Evolutionary conservation across 2,113 vertebrate genomes (phyloP), one percentile per base, ranked within the genome.

Genomic region (Tursiops truncatus): DNA sequence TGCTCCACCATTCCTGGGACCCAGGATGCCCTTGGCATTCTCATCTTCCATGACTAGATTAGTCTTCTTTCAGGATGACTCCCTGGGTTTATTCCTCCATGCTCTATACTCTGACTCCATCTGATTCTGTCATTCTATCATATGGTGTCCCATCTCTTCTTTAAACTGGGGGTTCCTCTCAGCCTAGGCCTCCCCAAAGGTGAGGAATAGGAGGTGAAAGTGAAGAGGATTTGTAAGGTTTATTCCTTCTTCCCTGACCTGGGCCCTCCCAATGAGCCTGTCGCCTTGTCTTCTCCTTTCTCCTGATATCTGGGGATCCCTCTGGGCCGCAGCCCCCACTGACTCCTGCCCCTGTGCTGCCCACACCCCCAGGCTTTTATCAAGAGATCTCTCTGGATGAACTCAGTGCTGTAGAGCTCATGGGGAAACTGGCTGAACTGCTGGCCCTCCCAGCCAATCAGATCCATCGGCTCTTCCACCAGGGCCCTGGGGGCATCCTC

Each of bases 351-450:
- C 56, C 13, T 85, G 21, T 85, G 90, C 68, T 83, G 33, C 74
- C 50, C 82, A 28, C 31, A 23, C 18, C 23, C 62, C 20, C 83
- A 98, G 96, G 87, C 20, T 83, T 97, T 74, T 98, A 98, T 95
- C 98, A 98, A 81, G 98, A 98, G 85, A 36, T 98, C 26, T 97
- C 95, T 15, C 79, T 98, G 96, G 96, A 98, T 70, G 98, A 98
- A 84, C 94, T 98, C 65, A 98, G 96, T 9, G 95, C 91, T 31
- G 10, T 86, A 0, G 97, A 98, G 91, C 95, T 98, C 74, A 82
- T 84, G 3, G 97, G 81, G 67, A 98, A 98, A 77, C 15, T 98
- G 89, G 98, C 97, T 0, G 98, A 98, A 90, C 81, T 98, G 50
- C 95, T 98, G 82, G 97, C 53, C 68, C 96, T 98, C 60, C 98